A percentile compares a stretch with the other conserved stretches of the same genome.
Evolutionary conservation across 2,888 invertebrate species (phyloP).

Genomic region (Neocrepidodera transversa): DNA sequence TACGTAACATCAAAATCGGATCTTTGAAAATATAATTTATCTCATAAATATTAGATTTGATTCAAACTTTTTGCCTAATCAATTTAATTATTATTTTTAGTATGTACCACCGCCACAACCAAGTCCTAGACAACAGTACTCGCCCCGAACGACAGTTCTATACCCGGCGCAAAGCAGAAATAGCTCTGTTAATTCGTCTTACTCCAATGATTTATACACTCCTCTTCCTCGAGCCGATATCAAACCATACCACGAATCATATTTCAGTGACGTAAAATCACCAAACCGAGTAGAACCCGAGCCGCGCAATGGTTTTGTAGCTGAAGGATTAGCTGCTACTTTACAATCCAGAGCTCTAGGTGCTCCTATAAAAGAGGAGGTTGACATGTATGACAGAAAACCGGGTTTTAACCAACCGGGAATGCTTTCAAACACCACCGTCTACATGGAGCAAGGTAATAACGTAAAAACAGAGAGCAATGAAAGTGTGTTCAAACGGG

Average conservation of each 20-base stretch:
- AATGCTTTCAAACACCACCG: conserved; percentile 39
- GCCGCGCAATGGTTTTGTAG: conserved; percentile 56
- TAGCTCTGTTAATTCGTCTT: conserved; percentile 43
- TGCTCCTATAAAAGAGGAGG: conserved; percentile 59
- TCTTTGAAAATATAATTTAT: too few relatives aligned
- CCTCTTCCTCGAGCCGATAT: conserved; percentile 74
- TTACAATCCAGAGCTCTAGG: conserved; percentile 78
- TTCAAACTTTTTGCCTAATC: too few relatives aligned
- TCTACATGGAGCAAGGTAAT: conserved; percentile 46
- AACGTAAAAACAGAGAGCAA: conserved; percentile 51
- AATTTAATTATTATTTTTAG: conserved; percentile 29
- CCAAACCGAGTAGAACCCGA: conserved; percentile 51
- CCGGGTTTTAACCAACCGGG: conserved; percentile 39
- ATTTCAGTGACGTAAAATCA: conserved; percentile 70
- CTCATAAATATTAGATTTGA: too few relatives aligned
- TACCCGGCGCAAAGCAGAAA: conserved; percentile 44
- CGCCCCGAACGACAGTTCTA: conserved; percentile 56
- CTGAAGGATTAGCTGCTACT: conserved; percentile 81
- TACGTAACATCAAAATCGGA: too few relatives aligned
- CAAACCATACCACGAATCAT: conserved; percentile 75
- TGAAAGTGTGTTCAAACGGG: conserved; percentile 60
- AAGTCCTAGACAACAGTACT: conserved; percentile 53
- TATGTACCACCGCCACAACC: conserved; percentile 50
- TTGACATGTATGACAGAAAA: conserved; percentile 43
- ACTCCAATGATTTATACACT: conserved; percentile 60